Evolutionary conservation across 2,797 vertebrate genomes (phyloP), one percentile per base, ranked within the genome.

Genomic region (Muscicapa comitata): DNA sequence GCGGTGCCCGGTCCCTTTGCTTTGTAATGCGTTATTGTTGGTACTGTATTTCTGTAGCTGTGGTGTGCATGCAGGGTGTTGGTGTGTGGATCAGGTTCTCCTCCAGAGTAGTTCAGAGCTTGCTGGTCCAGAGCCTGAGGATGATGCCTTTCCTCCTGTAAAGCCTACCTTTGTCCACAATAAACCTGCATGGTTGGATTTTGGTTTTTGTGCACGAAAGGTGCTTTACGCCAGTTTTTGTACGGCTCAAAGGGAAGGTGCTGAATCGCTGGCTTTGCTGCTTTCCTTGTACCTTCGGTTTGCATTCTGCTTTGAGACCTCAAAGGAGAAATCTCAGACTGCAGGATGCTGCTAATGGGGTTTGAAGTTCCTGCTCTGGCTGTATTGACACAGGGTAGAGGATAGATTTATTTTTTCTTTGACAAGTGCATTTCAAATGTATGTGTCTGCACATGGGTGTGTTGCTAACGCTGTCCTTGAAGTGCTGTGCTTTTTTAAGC

Each of bases 281-380:
- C 78, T 94, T 74, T 70, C 62, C 61, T 70, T 40, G 4, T 47
- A 65, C 45, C 75, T 75, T 88, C 0, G 0, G 71, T 91, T 94
- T 93, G 51, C 71, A 21, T 79, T 95, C 86, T 82, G 53, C 90
- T 93, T 70, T 59, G 77, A 92, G 77, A 90, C 74, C 90, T 93
- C 94, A 92, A 82, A 96, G 91, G 80, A 87, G 94, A 92, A 88
- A 82, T 91, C 45, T 70, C 57, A 37, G 87, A 42, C 94, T 79
- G 81, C 92, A 95, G 92, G 94, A 94, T 96, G 96, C 90, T 92
- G 88, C 88, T 95, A 71, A 92, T 87, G 31, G 20, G 77, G 77
- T 94, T 95, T 97, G 95, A 91, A 95, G 92, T 94, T 95, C 90
- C 88, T 95, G 90, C 93, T 89, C 92, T 74, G 75, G 62, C 84